phyloP scores from a whole-genome alignment of 2,113 vertebrate species.

The Vidua chalybeata region DNA sequence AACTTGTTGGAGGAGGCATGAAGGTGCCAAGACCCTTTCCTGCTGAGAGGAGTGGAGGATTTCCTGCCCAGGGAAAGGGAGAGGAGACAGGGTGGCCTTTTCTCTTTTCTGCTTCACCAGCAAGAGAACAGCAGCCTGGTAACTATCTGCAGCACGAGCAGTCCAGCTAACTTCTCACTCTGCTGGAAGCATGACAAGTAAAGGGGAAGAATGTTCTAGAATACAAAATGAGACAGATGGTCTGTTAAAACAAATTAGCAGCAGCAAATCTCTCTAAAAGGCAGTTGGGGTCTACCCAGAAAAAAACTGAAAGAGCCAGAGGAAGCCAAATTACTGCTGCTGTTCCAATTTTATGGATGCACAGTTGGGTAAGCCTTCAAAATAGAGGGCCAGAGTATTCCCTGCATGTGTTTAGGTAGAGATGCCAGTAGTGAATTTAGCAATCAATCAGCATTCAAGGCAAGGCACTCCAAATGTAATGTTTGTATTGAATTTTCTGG shows the following conservation, averaged over 20 bases:
- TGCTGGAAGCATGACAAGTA: slow-evolving; percentile 3
- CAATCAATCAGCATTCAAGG: background rate
- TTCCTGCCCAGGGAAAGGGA: background rate
- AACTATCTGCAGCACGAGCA: background rate
- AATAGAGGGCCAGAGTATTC: background rate
- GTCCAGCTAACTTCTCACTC: background rate
- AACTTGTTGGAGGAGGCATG: background rate
- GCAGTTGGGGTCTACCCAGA: background rate
- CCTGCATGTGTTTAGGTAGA: background rate
- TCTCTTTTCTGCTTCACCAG: background rate
- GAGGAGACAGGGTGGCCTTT: rapidly evolving
- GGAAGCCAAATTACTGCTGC: slow-evolving; percentile 4
- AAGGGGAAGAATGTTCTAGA: background rate
- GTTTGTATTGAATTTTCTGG: slow-evolving; percentile 7
- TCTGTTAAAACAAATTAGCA: background rate
- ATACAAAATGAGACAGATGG: slow-evolving; percentile 18
- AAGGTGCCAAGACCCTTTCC: background rate
- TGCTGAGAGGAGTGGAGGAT: background rate
- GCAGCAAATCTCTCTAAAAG: background rate
- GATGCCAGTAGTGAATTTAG: background rate
- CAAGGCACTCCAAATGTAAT: background rate
- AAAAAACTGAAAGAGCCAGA: background rate
- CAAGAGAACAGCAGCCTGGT: background rate
- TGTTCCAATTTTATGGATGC: background rate
- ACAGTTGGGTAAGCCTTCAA: background rate